These are phyloP conservation scores for Azemiops feae DNA, from an alignment of 2,113 vertebrate species.

Conservation along the genomic window DNA sequence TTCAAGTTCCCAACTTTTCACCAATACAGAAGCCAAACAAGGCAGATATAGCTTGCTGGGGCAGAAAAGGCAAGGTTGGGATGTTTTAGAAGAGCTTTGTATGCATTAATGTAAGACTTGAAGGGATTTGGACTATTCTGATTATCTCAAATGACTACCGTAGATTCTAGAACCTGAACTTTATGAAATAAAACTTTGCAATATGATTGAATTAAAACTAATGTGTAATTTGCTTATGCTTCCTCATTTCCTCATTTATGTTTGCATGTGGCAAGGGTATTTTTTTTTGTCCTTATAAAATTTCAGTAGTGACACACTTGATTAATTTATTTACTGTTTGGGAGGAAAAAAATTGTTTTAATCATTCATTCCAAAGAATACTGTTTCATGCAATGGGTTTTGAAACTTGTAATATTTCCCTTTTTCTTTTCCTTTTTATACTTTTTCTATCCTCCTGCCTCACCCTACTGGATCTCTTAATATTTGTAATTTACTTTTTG, in stretches of 20 bases:
- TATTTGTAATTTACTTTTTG: constrained; percentile 53
- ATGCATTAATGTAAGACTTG: background rate
- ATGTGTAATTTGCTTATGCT: background rate
- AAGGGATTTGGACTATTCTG: background rate
- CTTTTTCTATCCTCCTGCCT: background rate
- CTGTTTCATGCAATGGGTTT: constrained; percentile 54
- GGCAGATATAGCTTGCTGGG: background rate
- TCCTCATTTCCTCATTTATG: background rate
- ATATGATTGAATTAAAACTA: background rate
- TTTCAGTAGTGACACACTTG: background rate
- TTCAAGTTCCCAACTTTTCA: background rate
- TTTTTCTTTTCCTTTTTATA: constrained; percentile 31
- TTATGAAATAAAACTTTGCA: background rate
- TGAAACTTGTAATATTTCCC: constrained; percentile 35
- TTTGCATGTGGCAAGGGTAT: accelerated
- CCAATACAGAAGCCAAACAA: background rate
- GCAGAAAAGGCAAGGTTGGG: background rate
- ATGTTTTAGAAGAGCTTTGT: background rate
- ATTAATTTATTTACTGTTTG: constrained; percentile 39
- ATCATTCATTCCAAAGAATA: constrained; percentile 40
- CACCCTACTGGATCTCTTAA: background rate
- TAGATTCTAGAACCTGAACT: background rate
- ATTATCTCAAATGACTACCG: background rate
- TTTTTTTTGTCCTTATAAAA: background rate
- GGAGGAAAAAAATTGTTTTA: constrained; percentile 49